These are phyloP conservation scores for Drosophila chauvacae DNA, from an alignment of 1,140 invertebrate genomes.

Conservation along the genomic window DNA sequence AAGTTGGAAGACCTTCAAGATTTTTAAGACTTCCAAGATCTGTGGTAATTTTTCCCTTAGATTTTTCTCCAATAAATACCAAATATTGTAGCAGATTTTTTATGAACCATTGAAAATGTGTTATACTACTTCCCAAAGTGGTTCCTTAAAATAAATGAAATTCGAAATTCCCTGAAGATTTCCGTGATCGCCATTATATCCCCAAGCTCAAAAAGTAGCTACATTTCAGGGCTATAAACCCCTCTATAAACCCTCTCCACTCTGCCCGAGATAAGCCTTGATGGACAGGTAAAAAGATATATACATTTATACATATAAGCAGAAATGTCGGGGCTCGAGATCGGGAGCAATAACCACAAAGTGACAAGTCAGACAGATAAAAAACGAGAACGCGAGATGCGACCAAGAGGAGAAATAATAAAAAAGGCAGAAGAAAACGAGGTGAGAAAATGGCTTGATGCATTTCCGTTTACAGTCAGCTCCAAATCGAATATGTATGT, in stretches of 20 bases:
- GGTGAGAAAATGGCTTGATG: constrained; percentile 56
- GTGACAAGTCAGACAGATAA: constrained; percentile 48
- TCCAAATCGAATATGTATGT: constrained; percentile 46
- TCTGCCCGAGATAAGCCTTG: constrained; percentile 29
- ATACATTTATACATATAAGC: background rate
- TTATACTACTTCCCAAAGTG: background rate
- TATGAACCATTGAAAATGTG: background rate
- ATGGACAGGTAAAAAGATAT: constrained; percentile 22
- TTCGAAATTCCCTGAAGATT: background rate
- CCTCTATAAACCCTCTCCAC: background rate
- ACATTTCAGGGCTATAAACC: constrained; percentile 9
- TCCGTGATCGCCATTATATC: too few relatives aligned
- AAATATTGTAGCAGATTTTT: too few relatives aligned
- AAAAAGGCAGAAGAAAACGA: constrained; percentile 21
- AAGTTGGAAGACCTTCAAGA: background rate
- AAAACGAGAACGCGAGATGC: constrained; percentile 17
- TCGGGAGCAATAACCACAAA: constrained; percentile 42
- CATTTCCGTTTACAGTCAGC: constrained; percentile 43
- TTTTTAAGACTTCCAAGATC: background rate
- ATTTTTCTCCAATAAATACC: too few relatives aligned
- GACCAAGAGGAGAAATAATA: background rate
- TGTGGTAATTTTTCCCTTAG: too few relatives aligned
- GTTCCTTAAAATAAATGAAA: background rate
- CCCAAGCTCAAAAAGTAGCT: background rate
- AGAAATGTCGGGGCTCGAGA: background rate